Evolutionary conservation across 2,888 invertebrate species (phyloP).

Genomic region (Drosophila borealis): DNA sequence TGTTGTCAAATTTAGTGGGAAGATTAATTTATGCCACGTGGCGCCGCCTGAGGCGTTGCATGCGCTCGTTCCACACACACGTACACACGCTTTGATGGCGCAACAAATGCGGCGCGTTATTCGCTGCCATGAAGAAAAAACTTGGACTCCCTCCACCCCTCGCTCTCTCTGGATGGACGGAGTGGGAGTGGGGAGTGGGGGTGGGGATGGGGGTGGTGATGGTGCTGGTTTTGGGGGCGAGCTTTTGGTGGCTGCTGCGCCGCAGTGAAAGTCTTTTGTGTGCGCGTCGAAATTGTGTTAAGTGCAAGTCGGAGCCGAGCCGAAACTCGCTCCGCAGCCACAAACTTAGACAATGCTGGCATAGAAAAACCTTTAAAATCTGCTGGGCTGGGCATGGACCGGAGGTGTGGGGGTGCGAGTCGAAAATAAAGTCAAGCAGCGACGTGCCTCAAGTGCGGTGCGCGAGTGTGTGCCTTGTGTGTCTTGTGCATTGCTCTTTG

Average conservation of each 20-base stretch:
- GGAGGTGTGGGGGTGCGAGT: slow-evolving; percentile 40
- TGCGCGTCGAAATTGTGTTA: slow-evolving; percentile 77
- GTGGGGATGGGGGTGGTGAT: slow-evolving; percentile 13
- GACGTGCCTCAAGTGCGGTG: slow-evolving; percentile 75
- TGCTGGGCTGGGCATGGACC: neutral
- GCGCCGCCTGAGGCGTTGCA: slow-evolving; percentile 59
- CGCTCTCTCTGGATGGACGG: neutral
- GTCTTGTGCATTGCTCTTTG: slow-evolving; percentile 49
- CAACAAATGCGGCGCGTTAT: slow-evolving; percentile 67
- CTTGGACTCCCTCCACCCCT: slow-evolving; percentile 20
- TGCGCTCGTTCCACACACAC: slow-evolving; percentile 50
- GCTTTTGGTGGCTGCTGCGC: slow-evolving; percentile 39
- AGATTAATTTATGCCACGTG: slow-evolving; percentile 77
- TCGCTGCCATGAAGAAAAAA: slow-evolving; percentile 31
- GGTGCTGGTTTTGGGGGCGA: slow-evolving; percentile 10
- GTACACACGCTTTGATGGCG: slow-evolving; percentile 57
- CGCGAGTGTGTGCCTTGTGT: slow-evolving; percentile 30
- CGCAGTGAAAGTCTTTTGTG: slow-evolving; percentile 78
- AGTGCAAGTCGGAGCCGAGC: slow-evolving; percentile 74
- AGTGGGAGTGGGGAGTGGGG: slow-evolving; percentile 7
- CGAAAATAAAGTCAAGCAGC: slow-evolving; percentile 78
- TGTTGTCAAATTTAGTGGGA: slow-evolving; percentile 64
- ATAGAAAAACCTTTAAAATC: slow-evolving; percentile 72
- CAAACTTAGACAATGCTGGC: slow-evolving; percentile 65
- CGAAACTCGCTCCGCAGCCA: slow-evolving; percentile 24